phyloP scores from a whole-genome alignment of 2,797 vertebrate genomes.

The Tiaroga cobitis region DNA sequence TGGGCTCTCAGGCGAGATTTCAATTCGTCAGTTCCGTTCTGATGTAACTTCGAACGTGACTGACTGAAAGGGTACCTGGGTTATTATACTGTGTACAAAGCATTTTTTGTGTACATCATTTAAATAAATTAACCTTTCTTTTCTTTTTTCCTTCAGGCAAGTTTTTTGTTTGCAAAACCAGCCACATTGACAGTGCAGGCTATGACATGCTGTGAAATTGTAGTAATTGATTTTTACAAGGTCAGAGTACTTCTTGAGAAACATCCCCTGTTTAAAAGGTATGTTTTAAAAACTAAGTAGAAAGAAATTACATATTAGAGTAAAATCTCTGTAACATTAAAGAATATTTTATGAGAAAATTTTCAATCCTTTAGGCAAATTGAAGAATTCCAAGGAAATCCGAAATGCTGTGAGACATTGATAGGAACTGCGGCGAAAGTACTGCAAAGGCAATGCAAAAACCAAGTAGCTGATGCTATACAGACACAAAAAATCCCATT shows the following conservation, averaged over 20 bases:
- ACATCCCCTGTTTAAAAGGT: conserved; percentile 50
- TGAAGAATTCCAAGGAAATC: conserved; percentile 9
- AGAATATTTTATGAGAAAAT: neutral
- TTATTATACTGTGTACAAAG: neutral
- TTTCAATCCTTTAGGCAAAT: conserved; percentile 36
- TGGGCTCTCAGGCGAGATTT: no score
- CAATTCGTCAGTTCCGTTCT: no score
- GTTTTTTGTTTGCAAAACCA: conserved; percentile 56
- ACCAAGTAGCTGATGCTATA: neutral
- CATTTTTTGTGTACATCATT: neutral
- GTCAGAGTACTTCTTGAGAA: conserved; percentile 39
- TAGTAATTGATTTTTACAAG: conserved; percentile 54
- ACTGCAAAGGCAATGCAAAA: conserved; percentile 19
- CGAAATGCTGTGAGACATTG: neutral
- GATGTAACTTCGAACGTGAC: no score
- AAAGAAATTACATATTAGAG: neutral
- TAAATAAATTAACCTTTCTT: neutral
- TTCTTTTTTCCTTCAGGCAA: conserved; percentile 28
- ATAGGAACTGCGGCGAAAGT: neutral
- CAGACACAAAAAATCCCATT: conserved; percentile 10
- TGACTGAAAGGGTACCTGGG: neutral
- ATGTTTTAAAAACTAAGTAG: neutral
- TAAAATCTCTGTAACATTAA: neutral
- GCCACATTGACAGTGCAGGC: conserved; percentile 51
- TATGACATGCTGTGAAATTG: conserved; percentile 55